These are phyloP conservation scores for Saccopteryx bilineata DNA, from an alignment of 2,113 vertebrate genomes.

Conservation along the genomic window DNA sequence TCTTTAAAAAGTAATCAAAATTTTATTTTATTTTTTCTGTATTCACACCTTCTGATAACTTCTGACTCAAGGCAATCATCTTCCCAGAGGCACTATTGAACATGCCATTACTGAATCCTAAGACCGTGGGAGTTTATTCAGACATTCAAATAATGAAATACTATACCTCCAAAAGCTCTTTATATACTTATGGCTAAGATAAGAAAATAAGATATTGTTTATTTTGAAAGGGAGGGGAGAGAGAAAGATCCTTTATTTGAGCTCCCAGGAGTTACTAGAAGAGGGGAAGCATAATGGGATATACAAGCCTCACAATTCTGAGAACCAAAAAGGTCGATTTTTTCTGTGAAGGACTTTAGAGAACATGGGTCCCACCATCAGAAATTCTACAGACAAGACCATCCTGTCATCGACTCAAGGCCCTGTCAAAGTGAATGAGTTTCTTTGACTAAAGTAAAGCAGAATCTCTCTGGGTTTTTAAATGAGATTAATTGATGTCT, in stretches of 20 bases:
- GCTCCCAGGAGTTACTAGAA: neutral
- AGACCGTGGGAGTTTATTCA: neutral
- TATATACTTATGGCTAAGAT: neutral
- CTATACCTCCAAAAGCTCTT: neutral
- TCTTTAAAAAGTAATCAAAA: conserved; percentile 35
- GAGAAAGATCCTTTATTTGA: neutral
- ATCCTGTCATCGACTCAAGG: neutral
- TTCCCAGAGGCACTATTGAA: neutral
- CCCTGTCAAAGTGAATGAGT: neutral
- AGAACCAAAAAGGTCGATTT: neutral
- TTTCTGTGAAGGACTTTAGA: neutral
- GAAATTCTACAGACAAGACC: neutral
- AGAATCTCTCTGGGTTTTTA: neutral
- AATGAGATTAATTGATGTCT: neutral
- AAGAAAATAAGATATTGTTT: neutral
- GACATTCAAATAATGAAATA: neutral
- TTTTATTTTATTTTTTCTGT: conserved; percentile 21
- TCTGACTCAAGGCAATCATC: neutral
- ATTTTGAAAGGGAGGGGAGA: neutral
- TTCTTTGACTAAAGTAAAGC: neutral
- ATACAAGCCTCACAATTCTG: neutral
- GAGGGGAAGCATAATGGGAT: neutral
- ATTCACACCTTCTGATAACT: conserved; percentile 40
- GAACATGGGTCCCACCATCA: neutral
- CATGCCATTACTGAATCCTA: neutral